phyloP scores from a whole-genome alignment of 2,888 invertebrate genomes.

The Drosophila seclusa region DNA sequence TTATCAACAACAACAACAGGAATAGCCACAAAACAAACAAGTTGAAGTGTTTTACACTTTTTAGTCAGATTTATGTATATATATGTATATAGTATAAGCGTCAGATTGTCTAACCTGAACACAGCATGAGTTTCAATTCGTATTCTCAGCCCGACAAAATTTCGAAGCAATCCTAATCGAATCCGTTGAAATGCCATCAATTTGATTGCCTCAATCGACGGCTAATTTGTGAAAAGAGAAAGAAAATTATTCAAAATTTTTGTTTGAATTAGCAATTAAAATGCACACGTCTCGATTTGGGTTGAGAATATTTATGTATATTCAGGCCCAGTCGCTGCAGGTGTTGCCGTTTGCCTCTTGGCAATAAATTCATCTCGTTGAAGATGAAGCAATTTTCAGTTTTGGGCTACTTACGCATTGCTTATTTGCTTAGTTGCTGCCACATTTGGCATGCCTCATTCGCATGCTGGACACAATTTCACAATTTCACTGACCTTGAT shows the following conservation, averaged over 20 bases:
- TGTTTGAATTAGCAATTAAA: constrained; percentile 73
- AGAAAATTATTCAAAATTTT: constrained; percentile 60
- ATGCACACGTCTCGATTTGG: constrained; percentile 41
- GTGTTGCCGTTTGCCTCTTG: constrained; percentile 40
- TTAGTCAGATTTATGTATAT: constrained; percentile 35
- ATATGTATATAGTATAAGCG: constrained; percentile 54
- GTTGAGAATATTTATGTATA: constrained; percentile 43
- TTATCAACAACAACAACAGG: constrained; percentile 61
- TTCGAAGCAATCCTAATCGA: constrained; percentile 21
- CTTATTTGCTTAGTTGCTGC: background rate
- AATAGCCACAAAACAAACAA: constrained; percentile 38
- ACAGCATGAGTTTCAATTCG: constrained; percentile 57
- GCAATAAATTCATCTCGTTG: constrained; percentile 5
- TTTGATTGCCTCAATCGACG: constrained; percentile 80
- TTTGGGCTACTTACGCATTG: constrained; percentile 40
- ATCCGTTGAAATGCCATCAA: constrained; percentile 69
- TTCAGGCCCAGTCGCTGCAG: constrained; percentile 40
- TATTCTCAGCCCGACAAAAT: constrained; percentile 5
- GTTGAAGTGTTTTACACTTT: constrained; percentile 33
- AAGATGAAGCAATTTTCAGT: constrained; percentile 63
- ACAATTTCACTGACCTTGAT: constrained; percentile 76
- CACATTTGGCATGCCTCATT: constrained; percentile 66
- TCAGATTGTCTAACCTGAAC: constrained; percentile 65
- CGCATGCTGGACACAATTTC: constrained; percentile 38
- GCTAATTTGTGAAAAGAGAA: constrained; percentile 72